Conservation (phyloP, 2,113 vertebrate species). For the Oncorhynchus kisutch region DNA sequence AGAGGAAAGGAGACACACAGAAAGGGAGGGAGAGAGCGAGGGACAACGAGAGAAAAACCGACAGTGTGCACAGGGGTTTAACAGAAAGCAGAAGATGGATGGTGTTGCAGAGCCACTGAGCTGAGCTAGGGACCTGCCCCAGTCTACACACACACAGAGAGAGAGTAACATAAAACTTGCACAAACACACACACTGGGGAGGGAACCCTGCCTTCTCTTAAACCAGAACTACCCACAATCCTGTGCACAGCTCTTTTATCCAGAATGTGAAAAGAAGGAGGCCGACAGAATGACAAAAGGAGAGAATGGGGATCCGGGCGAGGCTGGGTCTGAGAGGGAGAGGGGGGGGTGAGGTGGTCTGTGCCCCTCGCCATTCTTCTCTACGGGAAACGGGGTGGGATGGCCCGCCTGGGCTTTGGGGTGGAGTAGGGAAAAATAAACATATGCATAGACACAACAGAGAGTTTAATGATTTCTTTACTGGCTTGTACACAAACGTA, state of each 20-base stretch:
- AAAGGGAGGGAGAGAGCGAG: neutral
- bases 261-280: constrained; percentile 79
- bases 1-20: too few species aligned
- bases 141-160: constrained; percentile 24
- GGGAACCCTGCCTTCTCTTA: constrained; percentile 66
- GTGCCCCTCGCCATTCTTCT: constrained; percentile 50
- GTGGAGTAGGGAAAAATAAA: constrained; percentile 63
- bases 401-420: constrained; percentile 29
- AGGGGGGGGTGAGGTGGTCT: constrained; percentile 33
- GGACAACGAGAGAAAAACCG: neutral
- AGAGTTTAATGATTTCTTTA: constrained; percentile 84
- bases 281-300: constrained; percentile 80
- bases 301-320: constrained; percentile 70
- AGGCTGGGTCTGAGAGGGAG: constrained; percentile 30
- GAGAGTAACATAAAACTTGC: constrained; percentile 56
- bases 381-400: constrained; percentile 48
- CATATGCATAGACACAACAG: constrained; percentile 58
- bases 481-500: constrained; percentile 84
- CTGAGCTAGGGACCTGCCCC: constrained; percentile 10
- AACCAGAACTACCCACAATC: constrained; percentile 75
- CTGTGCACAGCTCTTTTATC: constrained; percentile 69
- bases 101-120: constrained; percentile 22
- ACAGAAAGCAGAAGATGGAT: constrained; percentile 47
- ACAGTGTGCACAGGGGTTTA: neutral
- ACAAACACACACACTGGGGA: constrained; percentile 59